Evolutionary conservation across 2,797 vertebrate species (phyloP), one percentile per base, ranked within the genome.

Genomic region (Acridotheres tristis): DNA sequence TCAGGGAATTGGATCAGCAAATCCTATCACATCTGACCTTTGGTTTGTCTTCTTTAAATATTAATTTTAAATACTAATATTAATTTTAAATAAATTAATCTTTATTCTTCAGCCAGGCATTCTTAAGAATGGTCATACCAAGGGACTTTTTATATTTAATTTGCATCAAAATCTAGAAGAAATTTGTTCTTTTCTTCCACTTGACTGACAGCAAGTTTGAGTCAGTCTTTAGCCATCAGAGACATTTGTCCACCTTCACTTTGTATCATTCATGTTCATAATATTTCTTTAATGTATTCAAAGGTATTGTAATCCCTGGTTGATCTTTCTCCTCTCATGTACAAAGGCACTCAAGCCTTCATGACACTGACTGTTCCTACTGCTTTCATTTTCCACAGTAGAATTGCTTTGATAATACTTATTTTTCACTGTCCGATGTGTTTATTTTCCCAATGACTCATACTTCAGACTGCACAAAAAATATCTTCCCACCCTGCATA

Each of bases 371-470:
- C 66, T 90, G 20, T 27, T 94, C 51, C 57, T 45, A 74, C 36
- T 67, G 32, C 34, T 7, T 90, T 66, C 1, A 3, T 90, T 92
- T 92, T 85, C 76, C 32, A 34, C n/a, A 30, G 23, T 1, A 7
- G 29, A 38, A 67, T 94, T 90, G 51, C 45, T 75, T 63, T 79
- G 57, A 76, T 78, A 78, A 72, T 27, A 2, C 13, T 82, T 72
- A 42, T 79, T 80, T 93, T 82, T 63, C 57, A 21, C 16, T 55
- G 8, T 40, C 21, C 26, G 81, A 18, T 2, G 2, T 65, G 32
- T 95, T 94, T 95, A 69, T 95, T 93, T 92, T 90, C 40, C 32
- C 32, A 61, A 26, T 67, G 81, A 82, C 43, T 90, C 71, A 75
- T 32, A 43, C 58, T 62, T 84, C 36, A 81, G 38, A 58, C 32